phyloP scores from a whole-genome alignment of 2,113 vertebrate species.

The Todiramphus saurophagus region DNA sequence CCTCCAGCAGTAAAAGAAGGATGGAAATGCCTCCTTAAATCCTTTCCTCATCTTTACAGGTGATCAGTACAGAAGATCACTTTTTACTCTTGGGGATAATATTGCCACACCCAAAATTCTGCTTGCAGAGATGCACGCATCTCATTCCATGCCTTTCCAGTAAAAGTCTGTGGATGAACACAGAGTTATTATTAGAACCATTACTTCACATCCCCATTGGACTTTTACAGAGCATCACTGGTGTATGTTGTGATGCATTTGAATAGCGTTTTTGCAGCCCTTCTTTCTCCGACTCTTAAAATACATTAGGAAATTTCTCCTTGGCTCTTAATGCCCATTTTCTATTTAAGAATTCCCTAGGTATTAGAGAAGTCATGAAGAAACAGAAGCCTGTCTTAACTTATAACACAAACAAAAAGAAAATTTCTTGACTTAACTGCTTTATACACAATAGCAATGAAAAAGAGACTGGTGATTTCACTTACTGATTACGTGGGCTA shows the following conservation, averaged over 20 bases:
- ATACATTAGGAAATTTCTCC: neutral
- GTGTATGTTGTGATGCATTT: neutral
- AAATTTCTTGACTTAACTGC: neutral
- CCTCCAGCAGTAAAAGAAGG: neutral
- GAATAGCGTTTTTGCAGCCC: neutral
- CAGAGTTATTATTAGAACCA: conserved; percentile 49
- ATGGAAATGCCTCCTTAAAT: neutral
- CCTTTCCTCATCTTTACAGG: neutral
- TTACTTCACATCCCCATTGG: conserved; percentile 45
- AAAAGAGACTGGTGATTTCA: neutral
- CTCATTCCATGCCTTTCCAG: conserved; percentile 43
- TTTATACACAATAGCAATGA: neutral
- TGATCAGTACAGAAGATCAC: neutral
- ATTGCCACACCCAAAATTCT: neutral
- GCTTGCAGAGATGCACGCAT: neutral
- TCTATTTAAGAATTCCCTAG: neutral
- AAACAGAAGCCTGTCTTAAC: neutral
- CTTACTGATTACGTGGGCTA: neutral
- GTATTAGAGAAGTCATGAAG: neutral
- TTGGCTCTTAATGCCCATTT: neutral
- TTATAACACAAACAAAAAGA: neutral
- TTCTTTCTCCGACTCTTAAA: neutral
- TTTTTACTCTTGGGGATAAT: neutral
- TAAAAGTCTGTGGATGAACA: conserved; percentile 37
- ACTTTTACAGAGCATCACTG: conserved; percentile 24